phyloP scores from a whole-genome alignment of 2,113 vertebrate genomes.

The Agapornis roseicollis region DNA sequence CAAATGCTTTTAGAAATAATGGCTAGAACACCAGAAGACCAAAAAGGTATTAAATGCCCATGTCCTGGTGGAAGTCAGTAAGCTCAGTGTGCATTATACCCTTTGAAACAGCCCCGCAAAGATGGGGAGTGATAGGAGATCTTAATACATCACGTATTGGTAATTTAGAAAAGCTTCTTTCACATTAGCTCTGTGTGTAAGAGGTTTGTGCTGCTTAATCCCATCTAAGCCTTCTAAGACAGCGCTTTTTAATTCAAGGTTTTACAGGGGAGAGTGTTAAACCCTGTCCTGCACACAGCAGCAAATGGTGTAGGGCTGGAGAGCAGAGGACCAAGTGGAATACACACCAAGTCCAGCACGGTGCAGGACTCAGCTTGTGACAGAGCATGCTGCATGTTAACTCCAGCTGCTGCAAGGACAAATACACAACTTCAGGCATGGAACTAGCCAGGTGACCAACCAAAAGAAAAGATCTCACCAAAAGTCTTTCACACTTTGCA shows the following conservation, averaged over 20 bases:
- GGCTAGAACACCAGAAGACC: not conserved
- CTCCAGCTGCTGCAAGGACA: not conserved
- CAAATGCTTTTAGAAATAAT: not conserved
- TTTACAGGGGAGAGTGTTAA: slow-evolving; percentile 16
- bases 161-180: slow-evolving; percentile 35
- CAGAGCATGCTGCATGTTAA: not conserved
- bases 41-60: not conserved
- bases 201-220: slow-evolving; percentile 44
- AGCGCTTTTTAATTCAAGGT: slow-evolving; percentile 22
- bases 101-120: not conserved
- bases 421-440: not conserved
- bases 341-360: not conserved
- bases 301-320: not conserved
- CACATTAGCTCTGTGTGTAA: slow-evolving; percentile 4
- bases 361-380: not conserved
- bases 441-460: not conserved
- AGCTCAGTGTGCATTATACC: not conserved
- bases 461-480: not conserved
- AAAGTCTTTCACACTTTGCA: not conserved
- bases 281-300: not conserved
- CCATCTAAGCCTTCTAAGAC: slow-evolving; percentile 32
- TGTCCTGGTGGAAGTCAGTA: not conserved
- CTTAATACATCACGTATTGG: not conserved
- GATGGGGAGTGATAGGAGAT: not conserved
- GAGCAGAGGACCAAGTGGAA: not conserved